Evolutionary conservation across 2,113 vertebrate genomes (phyloP).

Genomic region (Speoplatyrhinus poulsoni): DNA sequence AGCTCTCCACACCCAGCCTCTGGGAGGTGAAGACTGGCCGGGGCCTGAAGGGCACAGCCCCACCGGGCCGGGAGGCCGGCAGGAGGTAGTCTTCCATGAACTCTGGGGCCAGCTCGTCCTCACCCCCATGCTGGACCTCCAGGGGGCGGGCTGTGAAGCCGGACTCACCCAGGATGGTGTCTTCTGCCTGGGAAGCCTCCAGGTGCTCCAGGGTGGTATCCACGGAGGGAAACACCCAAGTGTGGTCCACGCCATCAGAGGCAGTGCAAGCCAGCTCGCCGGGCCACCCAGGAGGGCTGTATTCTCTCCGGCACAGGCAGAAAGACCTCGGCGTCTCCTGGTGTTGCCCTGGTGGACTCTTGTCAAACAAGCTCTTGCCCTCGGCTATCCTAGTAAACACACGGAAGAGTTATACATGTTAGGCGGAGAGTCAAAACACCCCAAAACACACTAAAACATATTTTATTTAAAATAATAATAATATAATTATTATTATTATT

Average conservation of each 20-base stretch:
- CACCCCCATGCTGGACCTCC: constrained; percentile 14
- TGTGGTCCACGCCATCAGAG: constrained; percentile 73
- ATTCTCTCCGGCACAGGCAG: constrained; percentile 69
- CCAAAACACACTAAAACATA: too few relatives aligned
- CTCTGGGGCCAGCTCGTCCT: constrained; percentile 12
- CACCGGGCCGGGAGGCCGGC: constrained; percentile 25
- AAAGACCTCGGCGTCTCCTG: constrained; percentile 62
- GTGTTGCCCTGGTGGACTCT: constrained; percentile 38
- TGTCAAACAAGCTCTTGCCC: constrained; percentile 81
- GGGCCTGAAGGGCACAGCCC: constrained; percentile 49
- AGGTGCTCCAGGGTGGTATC: constrained; percentile 78
- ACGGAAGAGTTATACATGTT: background rate
- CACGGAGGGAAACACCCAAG: constrained; percentile 74
- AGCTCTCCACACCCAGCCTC: constrained; percentile 60
- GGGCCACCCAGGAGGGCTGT: constrained; percentile 11
- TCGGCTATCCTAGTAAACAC: constrained; percentile 72
- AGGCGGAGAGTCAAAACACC: background rate
- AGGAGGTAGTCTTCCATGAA: constrained; percentile 47
- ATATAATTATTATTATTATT: too few relatives aligned
- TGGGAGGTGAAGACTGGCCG: constrained; percentile 53
- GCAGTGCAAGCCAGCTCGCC: constrained; percentile 62
- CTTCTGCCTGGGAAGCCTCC: constrained; percentile 48
- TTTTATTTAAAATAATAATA: too few relatives aligned
- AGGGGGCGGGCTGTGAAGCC: constrained; percentile 42
- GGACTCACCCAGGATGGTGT: constrained; percentile 38